Conservation (phyloP, 2,797 vertebrate species). For the Podarcis siculus region DNA sequence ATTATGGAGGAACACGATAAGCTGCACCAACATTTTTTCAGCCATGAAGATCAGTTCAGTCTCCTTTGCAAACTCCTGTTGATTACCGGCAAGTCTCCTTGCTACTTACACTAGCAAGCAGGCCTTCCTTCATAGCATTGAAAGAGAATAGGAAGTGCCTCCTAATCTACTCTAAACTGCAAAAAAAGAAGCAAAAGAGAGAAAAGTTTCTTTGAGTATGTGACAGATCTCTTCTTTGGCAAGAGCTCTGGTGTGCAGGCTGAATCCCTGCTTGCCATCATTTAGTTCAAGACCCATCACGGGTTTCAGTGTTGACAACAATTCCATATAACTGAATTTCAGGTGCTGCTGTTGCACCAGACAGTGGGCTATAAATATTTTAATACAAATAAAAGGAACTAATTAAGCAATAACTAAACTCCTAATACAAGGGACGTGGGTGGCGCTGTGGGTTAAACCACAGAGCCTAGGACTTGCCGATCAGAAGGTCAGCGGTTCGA, state of each 20-base stretch:
- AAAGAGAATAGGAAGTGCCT: background rate
- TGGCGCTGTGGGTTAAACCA: no score
- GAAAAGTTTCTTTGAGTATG: background rate
- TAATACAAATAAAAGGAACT: no score
- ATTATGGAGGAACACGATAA: background rate
- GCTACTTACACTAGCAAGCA: background rate
- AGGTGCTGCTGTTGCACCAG: no score
- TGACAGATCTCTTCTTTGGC: background rate
- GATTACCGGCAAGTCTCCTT: background rate
- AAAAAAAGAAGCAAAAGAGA: no score
- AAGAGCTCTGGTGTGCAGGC: background rate
- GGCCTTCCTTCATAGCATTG: background rate
- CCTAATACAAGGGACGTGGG: no score
- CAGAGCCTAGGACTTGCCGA: no score
- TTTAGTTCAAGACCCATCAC: background rate
- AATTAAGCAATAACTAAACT: no score
- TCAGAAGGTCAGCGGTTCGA: no score
- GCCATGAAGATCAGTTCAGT: background rate
- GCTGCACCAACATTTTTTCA: background rate
- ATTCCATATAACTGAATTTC: conserved; percentile 2
- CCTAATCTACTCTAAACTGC: background rate
- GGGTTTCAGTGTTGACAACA: background rate
- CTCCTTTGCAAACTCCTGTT: background rate
- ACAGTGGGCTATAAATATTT: no score
- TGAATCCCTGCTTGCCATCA: background rate